Percentiles rank a stretch among this genome's conserved stretches.
Conservation (phyloP, 2,888 invertebrate species). For the Alloplasta piceator region DNA sequence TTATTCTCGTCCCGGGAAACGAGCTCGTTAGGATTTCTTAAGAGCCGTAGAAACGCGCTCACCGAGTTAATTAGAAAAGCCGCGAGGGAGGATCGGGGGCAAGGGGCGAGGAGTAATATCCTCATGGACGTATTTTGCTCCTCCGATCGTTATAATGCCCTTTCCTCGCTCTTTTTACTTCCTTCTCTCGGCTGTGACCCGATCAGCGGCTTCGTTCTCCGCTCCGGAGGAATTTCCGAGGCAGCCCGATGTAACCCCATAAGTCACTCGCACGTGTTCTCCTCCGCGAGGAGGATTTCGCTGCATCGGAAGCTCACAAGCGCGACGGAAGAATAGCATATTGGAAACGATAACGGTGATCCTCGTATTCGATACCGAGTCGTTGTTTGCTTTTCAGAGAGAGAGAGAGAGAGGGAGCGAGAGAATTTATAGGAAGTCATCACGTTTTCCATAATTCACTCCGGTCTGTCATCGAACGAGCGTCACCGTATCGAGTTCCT, state of each 20-base stretch:
- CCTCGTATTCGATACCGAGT: slow-evolving; percentile 13
- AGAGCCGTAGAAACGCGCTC: slow-evolving; percentile 57
- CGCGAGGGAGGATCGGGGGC: slow-evolving; percentile 13
- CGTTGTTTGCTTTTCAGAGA: not conserved
- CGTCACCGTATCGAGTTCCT: slow-evolving; percentile 55
- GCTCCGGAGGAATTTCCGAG: slow-evolving; percentile 53
- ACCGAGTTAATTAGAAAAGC: slow-evolving; percentile 62
- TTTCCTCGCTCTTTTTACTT: slow-evolving; percentile 17
- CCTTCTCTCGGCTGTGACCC: slow-evolving; percentile 28
- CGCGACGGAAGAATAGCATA: slow-evolving; percentile 43
- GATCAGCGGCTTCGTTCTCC: slow-evolving; percentile 23
- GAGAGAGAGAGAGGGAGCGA: slow-evolving; percentile 24
- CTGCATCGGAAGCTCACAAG: slow-evolving; percentile 51
- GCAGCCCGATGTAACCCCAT: slow-evolving; percentile 36
- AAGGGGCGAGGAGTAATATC: slow-evolving; percentile 28
- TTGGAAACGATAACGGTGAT: slow-evolving; percentile 61
- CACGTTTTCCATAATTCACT: slow-evolving; percentile 79
- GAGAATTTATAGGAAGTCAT: slow-evolving; percentile 73
- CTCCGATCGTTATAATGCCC: not conserved
- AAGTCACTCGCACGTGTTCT: slow-evolving; percentile 56
- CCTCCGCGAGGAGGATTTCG: slow-evolving; percentile 15
- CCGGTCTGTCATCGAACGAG: slow-evolving; percentile 68
- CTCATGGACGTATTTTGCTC: slow-evolving; percentile 29
- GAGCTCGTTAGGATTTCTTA: slow-evolving; percentile 62
- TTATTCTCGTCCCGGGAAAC: slow-evolving; percentile 61